Conservation (phyloP, 2,888 invertebrate genomes). For the Lamellibrachia columna region DNA sequence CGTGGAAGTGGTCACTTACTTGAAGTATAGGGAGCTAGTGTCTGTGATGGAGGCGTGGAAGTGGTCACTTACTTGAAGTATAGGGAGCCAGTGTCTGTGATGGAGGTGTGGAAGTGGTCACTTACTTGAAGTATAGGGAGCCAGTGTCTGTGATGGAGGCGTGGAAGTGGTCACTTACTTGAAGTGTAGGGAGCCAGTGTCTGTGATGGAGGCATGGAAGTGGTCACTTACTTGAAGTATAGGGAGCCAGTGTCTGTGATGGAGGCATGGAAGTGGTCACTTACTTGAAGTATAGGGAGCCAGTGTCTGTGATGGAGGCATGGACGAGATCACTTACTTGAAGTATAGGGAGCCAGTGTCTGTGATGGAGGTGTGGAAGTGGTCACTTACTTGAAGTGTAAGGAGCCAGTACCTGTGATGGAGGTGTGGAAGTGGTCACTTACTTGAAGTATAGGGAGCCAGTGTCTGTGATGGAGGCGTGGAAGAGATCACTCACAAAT, state of each 20-base stretch:
- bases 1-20: conserved; percentile 43
- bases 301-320: not conserved
- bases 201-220: not conserved
- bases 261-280: no score
- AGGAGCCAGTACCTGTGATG: no score
- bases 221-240: no score
- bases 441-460: conserved; percentile 36
- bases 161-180: no score
- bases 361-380: not conserved
- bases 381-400: conserved; percentile 28
- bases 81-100: not conserved
- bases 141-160: no score
- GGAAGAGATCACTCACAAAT: conserved; percentile 45
- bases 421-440: not conserved
- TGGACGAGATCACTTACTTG: not conserved
- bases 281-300: no score
- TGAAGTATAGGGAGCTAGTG: no score
- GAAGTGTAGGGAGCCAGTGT: no score
- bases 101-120: no score
- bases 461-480: conserved; percentile 37
- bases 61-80: no score
- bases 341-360: not conserved
- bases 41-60: not conserved
- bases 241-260: not conserved
- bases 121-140: no score